Percentiles rank a stretch among this genome's conserved stretches.
phyloP scores from a whole-genome alignment of 2,888 invertebrate species.

The Lysandra bellargus region DNA sequence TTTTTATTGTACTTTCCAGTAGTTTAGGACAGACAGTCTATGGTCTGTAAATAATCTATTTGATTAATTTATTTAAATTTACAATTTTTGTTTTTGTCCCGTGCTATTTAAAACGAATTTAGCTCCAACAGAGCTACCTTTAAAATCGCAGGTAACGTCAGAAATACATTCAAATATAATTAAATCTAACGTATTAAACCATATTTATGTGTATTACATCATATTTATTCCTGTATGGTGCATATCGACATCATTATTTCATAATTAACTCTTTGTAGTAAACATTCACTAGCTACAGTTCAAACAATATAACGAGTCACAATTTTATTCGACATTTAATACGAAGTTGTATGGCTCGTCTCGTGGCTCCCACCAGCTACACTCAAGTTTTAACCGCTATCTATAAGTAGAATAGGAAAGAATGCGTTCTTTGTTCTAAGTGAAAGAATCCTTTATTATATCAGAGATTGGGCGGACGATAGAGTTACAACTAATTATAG shows the following conservation, averaged over 20 bases:
- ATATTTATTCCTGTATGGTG: conserved; percentile 18
- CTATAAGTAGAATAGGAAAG: conserved; percentile 1
- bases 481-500: conserved; percentile 8
- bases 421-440: conserved; percentile 6
- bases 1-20: no score
- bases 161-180: neutral
- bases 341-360: neutral
- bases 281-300: conserved; percentile 4
- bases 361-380: neutral
- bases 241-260: conserved; percentile 12
- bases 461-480: conserved; percentile 11
- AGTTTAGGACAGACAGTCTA: no score
- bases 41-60: no score
- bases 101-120: no score
- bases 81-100: no score
- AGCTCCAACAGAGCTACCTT: no score
- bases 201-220: conserved; percentile 51
- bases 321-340: no score
- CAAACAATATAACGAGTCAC: no score
- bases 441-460: neutral
- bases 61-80: no score
- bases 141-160: no score
- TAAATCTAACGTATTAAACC: neutral
- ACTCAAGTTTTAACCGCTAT: conserved; percentile 1
- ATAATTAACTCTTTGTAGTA: conserved; percentile 27